Evolutionary conservation across 2,113 vertebrate species (phyloP).

Genomic region (Pseudonaja textilis): DNA sequence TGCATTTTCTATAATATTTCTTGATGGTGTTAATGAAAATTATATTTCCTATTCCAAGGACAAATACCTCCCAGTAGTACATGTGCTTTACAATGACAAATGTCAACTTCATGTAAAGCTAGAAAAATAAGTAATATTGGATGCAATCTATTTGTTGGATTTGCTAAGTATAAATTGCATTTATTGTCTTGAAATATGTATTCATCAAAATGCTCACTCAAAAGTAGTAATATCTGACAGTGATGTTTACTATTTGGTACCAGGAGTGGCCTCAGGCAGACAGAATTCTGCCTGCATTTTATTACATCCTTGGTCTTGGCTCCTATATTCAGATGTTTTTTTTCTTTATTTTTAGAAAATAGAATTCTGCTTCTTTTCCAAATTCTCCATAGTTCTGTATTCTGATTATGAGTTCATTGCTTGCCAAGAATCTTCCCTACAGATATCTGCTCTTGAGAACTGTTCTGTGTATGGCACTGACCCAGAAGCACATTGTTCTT

Average conservation of each 20-base stretch:
- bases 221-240: background rate
- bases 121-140: background rate
- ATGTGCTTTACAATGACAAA: background rate
- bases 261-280: background rate
- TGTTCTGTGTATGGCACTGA: constrained; percentile 4
- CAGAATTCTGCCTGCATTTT: background rate
- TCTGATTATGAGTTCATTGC: constrained; percentile 9
- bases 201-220: background rate
- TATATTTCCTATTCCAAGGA: background rate
- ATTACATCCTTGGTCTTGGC: background rate
- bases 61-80: background rate
- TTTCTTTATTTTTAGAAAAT: constrained; percentile 25
- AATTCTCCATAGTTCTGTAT: background rate
- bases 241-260: background rate
- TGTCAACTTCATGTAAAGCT: background rate
- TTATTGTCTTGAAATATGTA: background rate
- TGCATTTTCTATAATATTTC: background rate
- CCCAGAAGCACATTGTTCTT: constrained; percentile 29
- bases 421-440: constrained; percentile 10
- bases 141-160: background rate
- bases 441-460: constrained; percentile 7
- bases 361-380: background rate
- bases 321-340: background rate
- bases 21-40: background rate
- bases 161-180: background rate